These are phyloP conservation scores for Nephrotoma flavescens DNA, from an alignment of 2,888 invertebrate genomes.

Conservation along the genomic window DNA sequence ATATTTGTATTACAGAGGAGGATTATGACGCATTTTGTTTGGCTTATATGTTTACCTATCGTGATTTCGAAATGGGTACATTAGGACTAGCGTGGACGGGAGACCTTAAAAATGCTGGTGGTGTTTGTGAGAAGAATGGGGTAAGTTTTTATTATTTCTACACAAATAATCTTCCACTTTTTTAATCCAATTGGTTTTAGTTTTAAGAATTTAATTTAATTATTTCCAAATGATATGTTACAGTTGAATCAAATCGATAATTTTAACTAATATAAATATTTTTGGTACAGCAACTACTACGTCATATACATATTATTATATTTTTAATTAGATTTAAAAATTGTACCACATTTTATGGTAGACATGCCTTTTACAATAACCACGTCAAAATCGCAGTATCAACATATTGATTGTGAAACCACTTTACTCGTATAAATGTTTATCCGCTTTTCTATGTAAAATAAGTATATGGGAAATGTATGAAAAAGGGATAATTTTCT, in stretches of 20 bases:
- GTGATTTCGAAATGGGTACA: slow-evolving; percentile 92
- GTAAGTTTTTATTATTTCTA: slow-evolving; percentile 38
- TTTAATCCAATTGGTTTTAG: neutral
- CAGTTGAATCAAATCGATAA: too few species aligned
- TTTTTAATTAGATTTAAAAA: neutral
- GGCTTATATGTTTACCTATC: slow-evolving; percentile 97
- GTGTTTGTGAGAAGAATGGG: slow-evolving; percentile 95
- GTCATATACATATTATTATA: neutral
- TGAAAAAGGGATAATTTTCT: neutral
- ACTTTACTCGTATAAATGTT: neutral
- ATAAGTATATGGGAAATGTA: neutral
- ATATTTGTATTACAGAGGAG: slow-evolving; percentile 46
- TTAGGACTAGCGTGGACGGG: slow-evolving; percentile 97
- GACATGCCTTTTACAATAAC: too few species aligned
- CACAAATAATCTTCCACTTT: neutral
- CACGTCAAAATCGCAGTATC: neutral
- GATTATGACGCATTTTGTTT: slow-evolving; percentile 97
- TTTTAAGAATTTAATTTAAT: neutral
- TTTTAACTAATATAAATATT: neutral
- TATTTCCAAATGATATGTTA: neutral
- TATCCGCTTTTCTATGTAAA: neutral
- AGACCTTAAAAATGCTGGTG: slow-evolving; percentile 89
- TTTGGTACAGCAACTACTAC: neutral
- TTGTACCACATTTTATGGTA: too few species aligned
- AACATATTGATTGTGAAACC: neutral